Base-by-base conservation (phyloP, 2,113 vertebrate species). In the Ailuropoda melanoleuca region DNA sequence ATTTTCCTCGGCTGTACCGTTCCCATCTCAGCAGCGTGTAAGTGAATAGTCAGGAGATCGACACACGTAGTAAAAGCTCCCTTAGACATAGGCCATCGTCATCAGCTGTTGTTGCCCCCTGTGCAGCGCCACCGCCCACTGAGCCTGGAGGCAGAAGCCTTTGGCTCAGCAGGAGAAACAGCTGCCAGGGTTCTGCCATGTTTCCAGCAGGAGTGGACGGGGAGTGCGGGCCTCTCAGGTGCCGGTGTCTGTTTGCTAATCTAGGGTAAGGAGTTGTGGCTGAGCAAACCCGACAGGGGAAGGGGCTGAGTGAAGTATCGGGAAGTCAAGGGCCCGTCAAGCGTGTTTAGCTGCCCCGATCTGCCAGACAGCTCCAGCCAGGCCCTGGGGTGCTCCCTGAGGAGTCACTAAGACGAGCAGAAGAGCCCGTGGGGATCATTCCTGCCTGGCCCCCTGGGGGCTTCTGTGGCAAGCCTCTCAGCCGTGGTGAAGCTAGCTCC, bases 401-500 rank as follows among this genome's bases (percentile, higher is more conserved):
- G 24, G 19, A 72, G 39, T 68, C 66, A 68, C 6, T 17, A 5
- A 6, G 18, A 50, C 29, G 6, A 58, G 8, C 4, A 26, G 58
- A 18, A 50, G 50, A 93, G 18, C 17, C 55, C 10, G 12, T 0
- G 9, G 29, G 9, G 29, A 15, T 68, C 0, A 15, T 5, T 43
- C 39, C 81, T 43, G 50, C 13, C 53, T 62, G 43, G n/a, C 14
- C 31, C 31, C 46, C 31, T 1, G 26, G 18, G 23, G 8, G 23
- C 83, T 34, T 9, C 19, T 26, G 18, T 15, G 29, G 26, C 48
- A 29, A 46, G 43, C 31, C 7, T 56, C 62, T 50, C 5, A 4
- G 39, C 13, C 43, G 15, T 24, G 21, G 21, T 48, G 21, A 34
- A 62, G 55, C 88, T 17, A 8, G 62, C 55, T 70, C 23, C 56